A percentile compares a stretch with the other conserved stretches of the same genome.
phyloP scores from a whole-genome alignment of 2,113 vertebrate species.

The Phyllostomus hastatus region DNA sequence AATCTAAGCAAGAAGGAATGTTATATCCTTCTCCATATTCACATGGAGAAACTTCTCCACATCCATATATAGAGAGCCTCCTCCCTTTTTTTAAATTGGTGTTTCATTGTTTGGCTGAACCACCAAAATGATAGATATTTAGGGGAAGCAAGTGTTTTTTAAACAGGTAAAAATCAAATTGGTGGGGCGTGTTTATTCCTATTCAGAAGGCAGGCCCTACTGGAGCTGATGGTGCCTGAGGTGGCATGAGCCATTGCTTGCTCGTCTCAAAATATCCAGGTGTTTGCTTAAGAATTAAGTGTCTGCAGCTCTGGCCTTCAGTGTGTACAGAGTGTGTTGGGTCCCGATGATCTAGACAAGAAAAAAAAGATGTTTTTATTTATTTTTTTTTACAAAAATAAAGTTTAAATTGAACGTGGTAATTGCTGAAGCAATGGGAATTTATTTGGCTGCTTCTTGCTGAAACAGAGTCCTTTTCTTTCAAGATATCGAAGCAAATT shows the following conservation, averaged over 20 bases:
- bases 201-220: background rate
- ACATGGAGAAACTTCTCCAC: fast-evolving
- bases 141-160: background rate
- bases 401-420: background rate
- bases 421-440: background rate
- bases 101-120: background rate
- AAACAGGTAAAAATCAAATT: background rate
- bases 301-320: background rate
- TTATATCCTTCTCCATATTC: background rate
- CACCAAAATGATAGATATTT: background rate
- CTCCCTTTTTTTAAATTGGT: background rate
- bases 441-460: background rate
- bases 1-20: background rate
- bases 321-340: background rate
- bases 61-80: too few species aligned
- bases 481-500: constrained; percentile 90
- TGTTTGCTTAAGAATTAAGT: background rate
- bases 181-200: background rate
- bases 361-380: background rate
- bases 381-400: background rate
- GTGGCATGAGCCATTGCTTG: background rate
- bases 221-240: background rate
- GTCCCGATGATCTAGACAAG: background rate
- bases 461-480: constrained; percentile 12
- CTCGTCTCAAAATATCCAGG: background rate